Evolutionary conservation across 2,888 invertebrate genomes (phyloP), one percentile per base, ranked within the genome.

Genomic region (Corythucha ciliata): DNA sequence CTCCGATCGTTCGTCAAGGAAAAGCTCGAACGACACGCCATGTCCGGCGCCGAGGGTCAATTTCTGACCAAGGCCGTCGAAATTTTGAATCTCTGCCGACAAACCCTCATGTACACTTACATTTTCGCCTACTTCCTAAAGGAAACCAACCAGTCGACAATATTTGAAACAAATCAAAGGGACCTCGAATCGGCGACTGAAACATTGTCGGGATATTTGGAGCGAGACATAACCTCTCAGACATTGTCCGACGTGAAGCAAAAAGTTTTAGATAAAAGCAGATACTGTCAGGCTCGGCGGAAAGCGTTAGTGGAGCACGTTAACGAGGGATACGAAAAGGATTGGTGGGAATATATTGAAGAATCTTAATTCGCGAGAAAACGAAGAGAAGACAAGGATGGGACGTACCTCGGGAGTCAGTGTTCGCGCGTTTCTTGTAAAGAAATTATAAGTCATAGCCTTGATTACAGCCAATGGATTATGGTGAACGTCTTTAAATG

Each of bases 31-130:
- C 92, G 93, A 67, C 92, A 93, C 69, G 92, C 92, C 68, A 96
- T 97, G 94, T 93, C 93, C 61, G 98, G 97, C 96, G 97, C 97
- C 65, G 97, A 83, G 83, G 94, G 94, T 56, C 96, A 98, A 77
- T 98, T 97, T 73, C 75, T 98, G 64, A 90, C 90, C 72, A 90
- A 92, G 70, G 97, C 97, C 52, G 93, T 94, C 65, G 93, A 93
- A 73, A 93, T 91, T 68, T 76, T 96, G 56, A 94, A 93, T 72
- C 87, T 87, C 70, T 97, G 96, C 74, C 80, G 97, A 60, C 93
- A 96, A 71, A 96, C 96, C 16, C 76, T 97, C 49, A 97, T 97
- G 94, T 97, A 92, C 75, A 97, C 97, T 42, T 98, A 97, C 70
- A 96, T 96, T 62, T 98, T 98, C 77, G 97, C 97, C 64, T 98